Percentiles rank a stretch among this genome's conserved stretches.
Evolutionary conservation across 2,113 vertebrate genomes (phyloP).

Genomic region (Spea bombifrons): DNA sequence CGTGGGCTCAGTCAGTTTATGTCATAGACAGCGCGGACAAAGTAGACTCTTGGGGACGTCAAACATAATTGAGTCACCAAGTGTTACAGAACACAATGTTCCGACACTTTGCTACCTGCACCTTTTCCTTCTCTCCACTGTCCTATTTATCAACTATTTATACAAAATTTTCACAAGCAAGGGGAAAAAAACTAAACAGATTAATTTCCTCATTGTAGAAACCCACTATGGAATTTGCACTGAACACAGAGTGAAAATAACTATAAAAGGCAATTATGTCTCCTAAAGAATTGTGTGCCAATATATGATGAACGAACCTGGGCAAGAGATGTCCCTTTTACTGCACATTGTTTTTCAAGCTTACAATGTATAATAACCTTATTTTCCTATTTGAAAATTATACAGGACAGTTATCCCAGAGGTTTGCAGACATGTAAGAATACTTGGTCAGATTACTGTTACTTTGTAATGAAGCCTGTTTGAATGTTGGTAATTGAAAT

Average conservation of each 20-base stretch:
- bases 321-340: too few species aligned
- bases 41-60: constrained; percentile 26
- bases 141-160: not conserved
- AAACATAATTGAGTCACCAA: constrained; percentile 9
- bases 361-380: not conserved
- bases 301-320: not conserved
- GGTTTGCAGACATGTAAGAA: not conserved
- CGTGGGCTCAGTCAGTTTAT: constrained; percentile 13
- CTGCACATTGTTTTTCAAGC: too few species aligned
- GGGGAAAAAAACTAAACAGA: not conserved
- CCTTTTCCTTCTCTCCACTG: not conserved
- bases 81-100: constrained; percentile 29
- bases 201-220: not conserved
- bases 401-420: not conserved
- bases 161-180: not conserved
- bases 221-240: not conserved
- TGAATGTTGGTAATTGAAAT: not conserved
- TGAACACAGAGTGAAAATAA: not conserved
- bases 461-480: not conserved
- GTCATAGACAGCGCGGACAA: constrained; percentile 27
- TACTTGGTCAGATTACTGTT: not conserved
- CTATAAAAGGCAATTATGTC: too few species aligned
- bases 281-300: not conserved
- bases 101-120: constrained; percentile 1
- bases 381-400: not conserved